Base-by-base conservation (phyloP, 2,113 vertebrate genomes). In the Octodon degus region DNA sequence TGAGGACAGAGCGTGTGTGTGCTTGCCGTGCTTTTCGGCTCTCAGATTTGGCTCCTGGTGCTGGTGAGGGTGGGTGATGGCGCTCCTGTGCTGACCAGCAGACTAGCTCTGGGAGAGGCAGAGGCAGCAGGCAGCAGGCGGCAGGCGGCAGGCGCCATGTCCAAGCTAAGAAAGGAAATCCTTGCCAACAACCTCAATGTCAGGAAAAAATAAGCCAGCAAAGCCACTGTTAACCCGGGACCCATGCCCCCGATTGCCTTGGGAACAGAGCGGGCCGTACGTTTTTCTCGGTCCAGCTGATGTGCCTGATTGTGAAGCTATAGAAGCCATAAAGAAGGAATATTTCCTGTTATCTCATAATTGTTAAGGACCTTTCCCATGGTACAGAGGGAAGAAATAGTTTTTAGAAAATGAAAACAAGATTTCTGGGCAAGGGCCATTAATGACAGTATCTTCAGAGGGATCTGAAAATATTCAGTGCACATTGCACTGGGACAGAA, bases 171-270 rank as follows among this genome's bases (percentile, higher is more conserved):
- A 85, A 95, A 74, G 93, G 80, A 79, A 88, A 62, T 88, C 34
- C 77, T 96, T 96, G 95, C 96, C 95, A 97, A 88, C 63, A 83
- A 79, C 63, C 96, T 94, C 90, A 91, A 93, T 88, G 87, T 96
- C 76, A 90, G 80, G 27, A 24, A 50, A 67, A 89, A 74, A 86
- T 32, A 58, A 92, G 30, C 80, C 96, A 80, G 93, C 93, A 90
- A 96, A 94, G 87, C 85, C 92, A 47, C 81, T 89, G 93, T 96
- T 93, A 86, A 93, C 55, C 43, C 7, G 93, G n/a, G 60, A n/a
- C 80, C 95, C 85, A 9, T 72, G 74, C 3, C 22, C 43, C 94
- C 58, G 32, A 85, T 96, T 96, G 90, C 82, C 96, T 95, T 94
- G 96, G 96, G 88, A 95, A 96, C 74, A 60, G 87, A 90, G 76